Evolutionary conservation across 2,888 invertebrate species (phyloP).

Genomic region (Chloromyia formosa): DNA sequence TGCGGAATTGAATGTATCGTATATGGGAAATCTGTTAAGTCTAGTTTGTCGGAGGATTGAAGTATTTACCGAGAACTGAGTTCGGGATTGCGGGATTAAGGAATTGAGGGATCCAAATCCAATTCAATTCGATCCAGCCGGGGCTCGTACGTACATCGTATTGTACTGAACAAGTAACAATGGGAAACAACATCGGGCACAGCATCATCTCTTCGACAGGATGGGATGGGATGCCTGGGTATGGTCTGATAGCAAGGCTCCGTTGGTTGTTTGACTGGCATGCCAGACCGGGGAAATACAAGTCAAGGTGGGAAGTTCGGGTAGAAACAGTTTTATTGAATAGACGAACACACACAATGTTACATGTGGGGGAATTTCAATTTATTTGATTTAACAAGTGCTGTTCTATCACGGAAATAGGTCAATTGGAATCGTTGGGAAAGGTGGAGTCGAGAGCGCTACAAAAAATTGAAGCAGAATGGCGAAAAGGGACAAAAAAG

Average conservation of each 20-base stretch:
- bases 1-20: background rate
- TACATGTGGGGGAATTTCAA: conserved; percentile 49
- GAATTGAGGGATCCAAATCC: conserved; percentile 30
- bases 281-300: background rate
- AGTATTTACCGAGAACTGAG: conserved; percentile 36
- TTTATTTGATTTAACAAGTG: conserved; percentile 51
- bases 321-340: conserved; percentile 48
- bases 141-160: background rate
- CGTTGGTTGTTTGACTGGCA: background rate
- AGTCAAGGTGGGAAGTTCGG: conserved; percentile 9
- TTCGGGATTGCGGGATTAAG: conserved; percentile 29
- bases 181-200: background rate
- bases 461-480: conserved; percentile 12
- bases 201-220: too few species aligned
- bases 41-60: conserved; percentile 43
- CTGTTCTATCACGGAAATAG: conserved; percentile 48
- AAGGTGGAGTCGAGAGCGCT: conserved; percentile 21
- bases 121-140: conserved; percentile 29
- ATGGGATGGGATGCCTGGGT: too few species aligned
- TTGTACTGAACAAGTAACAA: background rate
- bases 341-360: conserved; percentile 46
- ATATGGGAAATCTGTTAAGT: conserved; percentile 42
- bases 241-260: background rate
- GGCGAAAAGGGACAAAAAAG: background rate
- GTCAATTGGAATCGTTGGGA: conserved; percentile 49